Conservation (phyloP, 2,888 invertebrate genomes). For the Plemyria rubiginata region DNA sequence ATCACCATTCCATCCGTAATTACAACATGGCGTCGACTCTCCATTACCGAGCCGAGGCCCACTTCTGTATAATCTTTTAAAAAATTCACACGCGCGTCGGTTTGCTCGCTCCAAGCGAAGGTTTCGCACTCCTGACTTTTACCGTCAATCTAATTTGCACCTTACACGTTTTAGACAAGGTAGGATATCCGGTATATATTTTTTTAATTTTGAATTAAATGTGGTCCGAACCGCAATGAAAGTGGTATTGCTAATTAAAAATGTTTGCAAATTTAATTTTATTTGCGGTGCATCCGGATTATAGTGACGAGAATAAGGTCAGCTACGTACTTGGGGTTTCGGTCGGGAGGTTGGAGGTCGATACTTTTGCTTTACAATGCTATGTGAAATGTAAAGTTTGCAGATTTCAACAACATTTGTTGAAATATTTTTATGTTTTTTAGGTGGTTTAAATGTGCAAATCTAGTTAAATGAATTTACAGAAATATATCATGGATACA, state of each 20-base stretch:
- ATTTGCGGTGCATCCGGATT: slow-evolving; percentile 35
- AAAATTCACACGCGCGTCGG: slow-evolving; percentile 71
- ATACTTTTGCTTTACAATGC: not conserved
- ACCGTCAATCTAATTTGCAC: slow-evolving; percentile 40
- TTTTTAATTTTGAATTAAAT: slow-evolving; percentile 51
- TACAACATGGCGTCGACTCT: slow-evolving; percentile 59
- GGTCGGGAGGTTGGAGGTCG: slow-evolving; percentile 6
- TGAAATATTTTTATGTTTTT: too few relatives aligned
- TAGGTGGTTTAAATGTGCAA: too few relatives aligned
- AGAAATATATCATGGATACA: too few relatives aligned
- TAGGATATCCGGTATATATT: slow-evolving; percentile 33
- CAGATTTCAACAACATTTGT: slow-evolving; percentile 3
- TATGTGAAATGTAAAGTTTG: not conserved
- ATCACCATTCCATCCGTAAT: slow-evolving; percentile 54
- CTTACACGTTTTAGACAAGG: slow-evolving; percentile 37
- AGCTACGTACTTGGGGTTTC: not conserved
- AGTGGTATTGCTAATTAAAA: slow-evolving; percentile 66
- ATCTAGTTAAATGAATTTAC: too few relatives aligned
- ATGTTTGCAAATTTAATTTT: slow-evolving; percentile 48
- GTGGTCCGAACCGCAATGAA: slow-evolving; percentile 56
- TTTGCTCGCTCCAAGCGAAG: slow-evolving; percentile 47
- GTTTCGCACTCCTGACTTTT: slow-evolving; percentile 55
- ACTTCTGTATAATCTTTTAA: slow-evolving; percentile 77
- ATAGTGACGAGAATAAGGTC: slow-evolving; percentile 22
- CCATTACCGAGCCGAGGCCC: slow-evolving; percentile 60